A percentile compares a stretch with the other conserved stretches of the same genome.
Conservation (phyloP, 2,113 vertebrate genomes). For the Chlamydotis undulata region DNA sequence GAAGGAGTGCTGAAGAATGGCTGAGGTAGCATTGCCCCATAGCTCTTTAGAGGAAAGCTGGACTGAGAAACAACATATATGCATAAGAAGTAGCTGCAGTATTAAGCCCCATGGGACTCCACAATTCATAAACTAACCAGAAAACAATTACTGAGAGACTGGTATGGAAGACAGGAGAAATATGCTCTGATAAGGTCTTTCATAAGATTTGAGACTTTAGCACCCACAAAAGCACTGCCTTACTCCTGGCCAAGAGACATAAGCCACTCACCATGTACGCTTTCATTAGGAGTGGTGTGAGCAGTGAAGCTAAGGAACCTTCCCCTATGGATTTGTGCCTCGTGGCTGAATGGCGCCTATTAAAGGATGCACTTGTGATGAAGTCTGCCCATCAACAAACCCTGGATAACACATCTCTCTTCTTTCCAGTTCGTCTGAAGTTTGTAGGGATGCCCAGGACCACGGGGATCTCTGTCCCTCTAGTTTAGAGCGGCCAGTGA, state of each 20-base stretch:
- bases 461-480: background rate
- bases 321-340: background rate
- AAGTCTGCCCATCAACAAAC: background rate
- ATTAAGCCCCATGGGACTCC: background rate
- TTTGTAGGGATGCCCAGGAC: background rate
- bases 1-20: background rate
- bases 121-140: background rate
- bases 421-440: background rate
- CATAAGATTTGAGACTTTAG: background rate
- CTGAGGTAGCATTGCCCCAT: background rate
- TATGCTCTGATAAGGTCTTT: background rate
- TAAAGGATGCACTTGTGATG: background rate
- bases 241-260: background rate
- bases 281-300: background rate
- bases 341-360: background rate
- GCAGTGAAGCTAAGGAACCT: background rate
- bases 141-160: background rate
- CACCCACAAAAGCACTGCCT: background rate
- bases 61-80: background rate
- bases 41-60: background rate
- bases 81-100: background rate
- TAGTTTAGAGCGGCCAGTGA: background rate
- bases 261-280: accelerated
- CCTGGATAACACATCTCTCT: background rate
- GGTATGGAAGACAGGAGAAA: background rate